Evolutionary conservation across 2,888 invertebrate genomes (phyloP), one percentile per base, ranked within the genome.

Genomic region (Pristionchus maxplancki): DNA sequence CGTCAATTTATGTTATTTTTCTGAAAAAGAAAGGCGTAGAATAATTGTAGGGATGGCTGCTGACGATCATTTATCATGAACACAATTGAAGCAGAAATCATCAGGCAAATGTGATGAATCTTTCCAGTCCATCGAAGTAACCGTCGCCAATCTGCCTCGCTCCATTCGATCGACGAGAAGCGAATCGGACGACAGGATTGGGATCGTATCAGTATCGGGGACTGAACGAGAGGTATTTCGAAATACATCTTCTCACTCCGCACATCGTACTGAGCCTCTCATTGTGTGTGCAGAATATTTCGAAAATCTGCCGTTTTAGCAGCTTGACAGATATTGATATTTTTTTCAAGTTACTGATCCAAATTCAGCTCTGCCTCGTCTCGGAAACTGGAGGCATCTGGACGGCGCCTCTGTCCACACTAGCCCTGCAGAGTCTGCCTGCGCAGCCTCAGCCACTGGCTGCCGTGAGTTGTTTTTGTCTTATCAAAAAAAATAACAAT

Each of bases 311-410:
- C n/a, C n/a, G n/a, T n/a, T n/a, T n/a, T n/a, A n/a, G n/a, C n/a
- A n/a, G n/a, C n/a, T n/a, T n/a, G n/a, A n/a, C n/a, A n/a, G n/a
- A n/a, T n/a, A n/a, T n/a, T n/a, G n/a, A n/a, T n/a, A n/a, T n/a
- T n/a, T n/a, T n/a, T n/a, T n/a, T n/a, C n/a, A n/a, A n/a, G n/a
- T n/a, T n/a, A n/a, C n/a, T n/a, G n/a, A n/a, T n/a, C n/a, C n/a
- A n/a, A n/a, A 40, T 85, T 85, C 40, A 85, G 85, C 6, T 85
- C 20, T 85, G 85, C 13, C 50, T 85, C 85, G 85, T 48, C 62
- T 48, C 44, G 3, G 85, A 85, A n/a, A 85, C 85, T 13, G 85
- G 85, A 5, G 85, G 85, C 1, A 40, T 85, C 28, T 85, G 85
- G 85, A 40, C 48, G 8, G 34, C 64, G 1, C 34, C 85, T 13